Conservation (phyloP, 2,888 invertebrate species). For the Odontocerum albicorne region DNA sequence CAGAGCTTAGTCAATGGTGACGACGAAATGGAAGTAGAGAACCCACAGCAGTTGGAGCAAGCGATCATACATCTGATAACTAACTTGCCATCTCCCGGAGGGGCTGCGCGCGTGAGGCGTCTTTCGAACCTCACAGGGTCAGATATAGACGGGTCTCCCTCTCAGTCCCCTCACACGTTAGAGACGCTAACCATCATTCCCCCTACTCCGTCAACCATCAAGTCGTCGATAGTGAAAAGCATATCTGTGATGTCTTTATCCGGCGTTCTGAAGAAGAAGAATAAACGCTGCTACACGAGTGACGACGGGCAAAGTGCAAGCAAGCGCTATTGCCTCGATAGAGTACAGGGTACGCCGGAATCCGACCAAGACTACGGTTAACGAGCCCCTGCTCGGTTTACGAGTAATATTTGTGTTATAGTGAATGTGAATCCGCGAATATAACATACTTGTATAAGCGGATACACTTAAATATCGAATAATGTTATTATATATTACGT, state of each 20-base stretch:
- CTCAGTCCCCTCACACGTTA: conserved; percentile 30
- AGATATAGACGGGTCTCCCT: conserved; percentile 16
- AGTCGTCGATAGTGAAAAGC: conserved; percentile 48
- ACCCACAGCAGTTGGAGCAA: conserved; percentile 69
- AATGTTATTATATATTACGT: too few relatives aligned
- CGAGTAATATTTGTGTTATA: too few relatives aligned
- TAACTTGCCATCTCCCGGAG: conserved; percentile 42
- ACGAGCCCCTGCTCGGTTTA: too few relatives aligned
- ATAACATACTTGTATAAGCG: too few relatives aligned
- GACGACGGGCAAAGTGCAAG: not conserved
- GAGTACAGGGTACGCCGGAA: not conserved
- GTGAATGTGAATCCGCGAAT: too few relatives aligned
- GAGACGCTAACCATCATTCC: conserved; percentile 47
- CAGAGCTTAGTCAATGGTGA: conserved; percentile 39
- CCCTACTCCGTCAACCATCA: conserved; percentile 46
- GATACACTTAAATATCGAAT: too few relatives aligned
- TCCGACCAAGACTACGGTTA: conserved; percentile 18
- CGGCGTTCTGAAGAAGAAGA: conserved; percentile 10
- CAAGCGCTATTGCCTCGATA: conserved; percentile 4
- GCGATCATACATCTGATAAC: conserved; percentile 71
- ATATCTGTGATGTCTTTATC: conserved; percentile 44
- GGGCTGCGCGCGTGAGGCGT: conserved; percentile 37
- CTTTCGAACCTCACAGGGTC: conserved; percentile 2
- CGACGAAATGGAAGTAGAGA: conserved; percentile 61
- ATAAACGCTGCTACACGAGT: not conserved